Evolutionary conservation across 2,888 invertebrate genomes (phyloP).

Genomic region (Cheilosia grossa): DNA sequence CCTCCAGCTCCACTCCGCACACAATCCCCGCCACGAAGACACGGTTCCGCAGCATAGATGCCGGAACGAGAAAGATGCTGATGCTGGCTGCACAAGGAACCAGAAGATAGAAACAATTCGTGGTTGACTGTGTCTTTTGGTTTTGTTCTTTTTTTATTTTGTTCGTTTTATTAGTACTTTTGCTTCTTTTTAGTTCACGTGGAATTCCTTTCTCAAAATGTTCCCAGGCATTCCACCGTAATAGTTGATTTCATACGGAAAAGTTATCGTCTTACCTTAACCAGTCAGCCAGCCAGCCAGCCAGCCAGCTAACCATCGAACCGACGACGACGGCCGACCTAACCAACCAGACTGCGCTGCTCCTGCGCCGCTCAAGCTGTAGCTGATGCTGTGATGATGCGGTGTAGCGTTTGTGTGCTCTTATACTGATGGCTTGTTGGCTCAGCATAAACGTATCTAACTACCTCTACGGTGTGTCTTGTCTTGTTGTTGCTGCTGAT

Average conservation of each 20-base stretch:
- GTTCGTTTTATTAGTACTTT: conserved; percentile 44
- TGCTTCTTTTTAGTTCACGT: conserved; percentile 63
- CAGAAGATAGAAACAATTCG: conserved; percentile 55
- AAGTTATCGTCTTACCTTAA: conserved; percentile 76
- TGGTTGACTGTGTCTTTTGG: conserved; percentile 66
- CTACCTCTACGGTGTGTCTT: conserved; percentile 61
- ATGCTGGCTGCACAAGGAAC: conserved; percentile 13
- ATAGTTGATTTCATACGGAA: conserved; percentile 78
- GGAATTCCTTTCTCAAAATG: conserved; percentile 78
- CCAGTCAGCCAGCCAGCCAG: conserved; percentile 49
- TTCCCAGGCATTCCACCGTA: conserved; percentile 78
- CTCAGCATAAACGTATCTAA: conserved; percentile 65
- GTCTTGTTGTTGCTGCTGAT: conserved; percentile 50
- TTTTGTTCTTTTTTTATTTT: no score
- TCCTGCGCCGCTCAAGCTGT: conserved; percentile 27
- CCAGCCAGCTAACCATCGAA: conserved; percentile 42
- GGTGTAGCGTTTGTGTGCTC: conserved; percentile 50
- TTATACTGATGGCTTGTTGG: conserved; percentile 64
- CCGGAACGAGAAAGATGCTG: conserved; percentile 37
- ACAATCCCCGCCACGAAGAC: background rate
- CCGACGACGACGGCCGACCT: conserved; percentile 42
- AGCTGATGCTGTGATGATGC: conserved; percentile 42
- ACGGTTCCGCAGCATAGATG: background rate
- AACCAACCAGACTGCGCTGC: conserved; percentile 45
- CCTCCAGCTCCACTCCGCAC: background rate